Conservation (phyloP, 2,888 invertebrate species). For the Stenotaenia linearis region DNA sequence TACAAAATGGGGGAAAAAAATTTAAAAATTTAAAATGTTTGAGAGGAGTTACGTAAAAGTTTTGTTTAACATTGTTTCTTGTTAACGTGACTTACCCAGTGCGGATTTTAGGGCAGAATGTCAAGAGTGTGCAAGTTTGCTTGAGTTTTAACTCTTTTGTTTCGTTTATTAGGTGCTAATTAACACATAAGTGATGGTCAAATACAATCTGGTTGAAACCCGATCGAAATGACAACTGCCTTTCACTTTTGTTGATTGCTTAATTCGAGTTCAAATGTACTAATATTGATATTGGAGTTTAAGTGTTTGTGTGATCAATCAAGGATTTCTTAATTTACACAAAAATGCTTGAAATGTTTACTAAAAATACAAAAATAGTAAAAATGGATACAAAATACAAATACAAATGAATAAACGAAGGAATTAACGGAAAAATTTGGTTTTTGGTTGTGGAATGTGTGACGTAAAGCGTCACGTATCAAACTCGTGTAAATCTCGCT, state of each 20-base stretch:
- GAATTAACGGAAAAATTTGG: background rate
- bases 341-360: too few relatives aligned
- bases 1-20: background rate
- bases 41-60: background rate
- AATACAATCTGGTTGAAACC: conserved; percentile 11
- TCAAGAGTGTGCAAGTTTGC: background rate
- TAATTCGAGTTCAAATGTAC: background rate
- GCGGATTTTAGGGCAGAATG: background rate
- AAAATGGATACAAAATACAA: too few relatives aligned
- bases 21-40: background rate
- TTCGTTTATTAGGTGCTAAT: background rate
- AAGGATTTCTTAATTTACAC: too few relatives aligned
- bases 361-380: too few relatives aligned
- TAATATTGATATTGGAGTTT: background rate
- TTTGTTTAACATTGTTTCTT: background rate
- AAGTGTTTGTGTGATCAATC: too few relatives aligned
- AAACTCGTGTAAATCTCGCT: too few relatives aligned
- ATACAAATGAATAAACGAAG: too few relatives aligned
- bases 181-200: conserved; percentile 16
- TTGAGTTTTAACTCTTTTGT: conserved; percentile 1
- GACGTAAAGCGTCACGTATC: too few relatives aligned
- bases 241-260: conserved; percentile 1
- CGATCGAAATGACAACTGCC: background rate
- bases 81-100: background rate
- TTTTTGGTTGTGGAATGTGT: background rate